phyloP scores from a whole-genome alignment of 2,113 vertebrate genomes.

The Leucopsar rothschildi region DNA sequence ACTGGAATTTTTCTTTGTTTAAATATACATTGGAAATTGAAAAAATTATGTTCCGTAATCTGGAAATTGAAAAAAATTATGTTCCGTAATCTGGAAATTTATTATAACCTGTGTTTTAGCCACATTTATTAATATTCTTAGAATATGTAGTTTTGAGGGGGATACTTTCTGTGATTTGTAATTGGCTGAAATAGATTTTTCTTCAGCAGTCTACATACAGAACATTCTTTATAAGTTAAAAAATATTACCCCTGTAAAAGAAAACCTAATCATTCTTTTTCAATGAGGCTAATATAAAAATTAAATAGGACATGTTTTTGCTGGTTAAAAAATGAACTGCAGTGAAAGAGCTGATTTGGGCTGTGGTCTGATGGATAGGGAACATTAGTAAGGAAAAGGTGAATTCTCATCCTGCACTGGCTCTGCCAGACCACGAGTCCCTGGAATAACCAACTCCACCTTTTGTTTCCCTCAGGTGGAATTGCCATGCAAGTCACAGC shows the following conservation, averaged over 20 bases:
- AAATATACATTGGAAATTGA: neutral
- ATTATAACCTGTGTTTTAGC: neutral
- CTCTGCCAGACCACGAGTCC: neutral
- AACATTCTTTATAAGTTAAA: neutral
- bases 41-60: neutral
- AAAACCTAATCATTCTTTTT: neutral
- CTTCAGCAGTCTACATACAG: neutral
- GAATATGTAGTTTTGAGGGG: neutral
- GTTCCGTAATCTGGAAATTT: neutral
- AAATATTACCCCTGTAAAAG: neutral
- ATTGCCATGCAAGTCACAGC: neutral
- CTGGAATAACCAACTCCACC: neutral
- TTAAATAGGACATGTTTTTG: neutral
- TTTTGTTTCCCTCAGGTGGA: fast-evolving
- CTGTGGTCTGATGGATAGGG: neutral
- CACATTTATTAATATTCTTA: neutral
- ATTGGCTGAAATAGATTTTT: neutral
- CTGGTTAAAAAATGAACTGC: neutral
- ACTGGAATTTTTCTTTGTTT: neutral
- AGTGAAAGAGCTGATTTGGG: neutral
- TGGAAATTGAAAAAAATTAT: neutral
- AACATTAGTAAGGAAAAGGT: neutral
- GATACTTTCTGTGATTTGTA: neutral
- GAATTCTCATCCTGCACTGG: neutral
- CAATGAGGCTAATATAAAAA: neutral